Base-by-base conservation (phyloP, 37 sponge, comb jelly and placozoan species). In the Ephydatia muelleri region DNA sequence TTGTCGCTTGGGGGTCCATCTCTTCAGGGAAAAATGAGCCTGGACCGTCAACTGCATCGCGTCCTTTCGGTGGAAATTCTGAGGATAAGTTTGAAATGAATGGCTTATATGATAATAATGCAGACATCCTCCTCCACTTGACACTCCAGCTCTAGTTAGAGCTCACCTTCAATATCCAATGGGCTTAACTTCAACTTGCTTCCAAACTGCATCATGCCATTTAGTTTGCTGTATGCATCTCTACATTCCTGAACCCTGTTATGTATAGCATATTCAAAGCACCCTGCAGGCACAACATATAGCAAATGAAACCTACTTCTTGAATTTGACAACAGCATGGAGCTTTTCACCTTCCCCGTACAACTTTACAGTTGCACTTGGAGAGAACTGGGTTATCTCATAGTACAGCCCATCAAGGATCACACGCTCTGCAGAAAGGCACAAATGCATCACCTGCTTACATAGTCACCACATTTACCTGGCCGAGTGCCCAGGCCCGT, bases 351-450 rank as follows among this genome's bases (percentile, higher is more conserved):
- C 37, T 9, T 87, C 84, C 37, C 88, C 87, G 78, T 89, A 87
- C 49, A 96, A 80, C 77, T 79, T 70, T 8, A 94, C 83, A 32
- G 43, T 28, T 14, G 84, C 85, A 26, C 66, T 31, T 33, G 82
- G 68, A 6, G 85, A 84, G 65, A 88, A 84, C n/a, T 80, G 90
- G 65, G 82, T 80, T 73, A 88, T 94, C 85, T 96, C 95, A 68
- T 85, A 80, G 77, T 89, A 84, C 25, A 96, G 84, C 21, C 78
- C 92, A 84, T 96, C 95, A 33, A 79, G 86, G 29, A 96, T 70
- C 3, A 78, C 85, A 34, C 83, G 75, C 34, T 94, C 95, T 88
- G 77, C 30, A 27, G 27, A n/a, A 68, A 79, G 25, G 31, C 23
- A 47, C 3, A 5, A 5, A 68, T 68, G 29, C 4, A 68, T 68